These are phyloP conservation scores for Tyria jacobaeae DNA, from an alignment of 2,888 invertebrate genomes.

Conservation along the genomic window DNA sequence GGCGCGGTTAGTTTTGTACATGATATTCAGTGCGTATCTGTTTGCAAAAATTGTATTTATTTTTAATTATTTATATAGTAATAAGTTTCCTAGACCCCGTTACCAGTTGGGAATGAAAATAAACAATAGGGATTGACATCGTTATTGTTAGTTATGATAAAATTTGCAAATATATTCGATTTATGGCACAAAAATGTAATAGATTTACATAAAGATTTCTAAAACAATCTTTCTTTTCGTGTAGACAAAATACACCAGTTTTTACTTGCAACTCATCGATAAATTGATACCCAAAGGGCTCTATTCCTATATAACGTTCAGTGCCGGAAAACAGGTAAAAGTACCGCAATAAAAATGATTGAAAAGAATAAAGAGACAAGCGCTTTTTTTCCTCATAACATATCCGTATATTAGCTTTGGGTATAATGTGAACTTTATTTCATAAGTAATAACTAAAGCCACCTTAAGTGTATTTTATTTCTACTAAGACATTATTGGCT, in stretches of 20 bases:
- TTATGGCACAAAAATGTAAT: too few species aligned
- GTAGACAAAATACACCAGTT: conserved; percentile 8
- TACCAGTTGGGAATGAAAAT: too few species aligned
- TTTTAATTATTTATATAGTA: too few species aligned
- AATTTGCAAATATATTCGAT: too few species aligned
- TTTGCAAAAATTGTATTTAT: too few species aligned
- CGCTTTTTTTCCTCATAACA: conserved; percentile 2
- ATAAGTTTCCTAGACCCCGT: too few species aligned
- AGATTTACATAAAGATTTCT: not conserved
- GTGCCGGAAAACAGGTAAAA: conserved; percentile 11
- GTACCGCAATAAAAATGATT: conserved; percentile 16
- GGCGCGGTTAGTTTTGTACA: too few species aligned
- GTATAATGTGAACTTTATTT: conserved; percentile 3
- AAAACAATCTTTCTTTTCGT: not conserved
- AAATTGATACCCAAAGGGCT: conserved; percentile 11
- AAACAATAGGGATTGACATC: too few species aligned
- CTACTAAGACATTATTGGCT: not conserved
- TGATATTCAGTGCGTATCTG: too few species aligned
- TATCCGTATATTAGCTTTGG: not conserved
- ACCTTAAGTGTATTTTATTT: not conserved
- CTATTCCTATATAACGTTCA: conserved; percentile 13
- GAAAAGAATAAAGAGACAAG: conserved; percentile 11
- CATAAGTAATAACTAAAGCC: not conserved
- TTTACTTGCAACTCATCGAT: conserved; percentile 14
- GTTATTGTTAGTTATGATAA: too few species aligned